Base-by-base conservation (phyloP, 2,888 invertebrate genomes). In the Tanytarsus gracilentus region DNA sequence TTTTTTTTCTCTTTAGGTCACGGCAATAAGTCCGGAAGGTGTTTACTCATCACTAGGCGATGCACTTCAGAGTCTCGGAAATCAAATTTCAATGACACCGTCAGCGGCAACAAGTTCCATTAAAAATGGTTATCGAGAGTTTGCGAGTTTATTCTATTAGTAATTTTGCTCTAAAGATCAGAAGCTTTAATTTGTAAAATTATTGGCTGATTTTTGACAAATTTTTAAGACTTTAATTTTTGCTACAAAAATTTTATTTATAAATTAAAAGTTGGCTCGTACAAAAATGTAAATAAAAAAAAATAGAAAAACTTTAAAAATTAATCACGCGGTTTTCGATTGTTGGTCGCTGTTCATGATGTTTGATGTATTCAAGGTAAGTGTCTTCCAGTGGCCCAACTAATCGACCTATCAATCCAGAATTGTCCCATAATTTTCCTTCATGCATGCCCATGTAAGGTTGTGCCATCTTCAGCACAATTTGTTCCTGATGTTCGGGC, bases 231-330 rank as follows among this genome's bases (percentile, higher is more conserved):
- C 16, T 48, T 18, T 14, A 25, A 26, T 39, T 59, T 60, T 36
- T 50, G 49, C 50, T 60, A 50, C 58, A 58, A 48, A 44, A 58
- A 58, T 48, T 48, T 21, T 44, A 9, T 16, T 14, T 58, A 14
- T 49, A 26, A 49, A 26, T 49, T 49, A 26, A n/a, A n/a, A n/a
- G n/a, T 49, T 49, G n/a, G n/a, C 18, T 40, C 3, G 2, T 6
- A 16, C 1, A 14, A 26, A 25, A 49, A 49, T 25, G 25, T 21
- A 18, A 9, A 18, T 14, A 25, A 49, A 9, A 25, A 18, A n/a
- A 56, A 58, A 40, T 29, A 48, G 48, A 18, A 58, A 58, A 58
- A 44, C 16, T 29, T 48, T 36, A 48, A 58, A 58, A 58, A 48
- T 7, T 29, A 44, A 23, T 18, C 44, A 44, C 23, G 44, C 21